These are phyloP conservation scores for Antitype chi DNA, from an alignment of 2,888 invertebrate genomes.

Conservation along the genomic window DNA sequence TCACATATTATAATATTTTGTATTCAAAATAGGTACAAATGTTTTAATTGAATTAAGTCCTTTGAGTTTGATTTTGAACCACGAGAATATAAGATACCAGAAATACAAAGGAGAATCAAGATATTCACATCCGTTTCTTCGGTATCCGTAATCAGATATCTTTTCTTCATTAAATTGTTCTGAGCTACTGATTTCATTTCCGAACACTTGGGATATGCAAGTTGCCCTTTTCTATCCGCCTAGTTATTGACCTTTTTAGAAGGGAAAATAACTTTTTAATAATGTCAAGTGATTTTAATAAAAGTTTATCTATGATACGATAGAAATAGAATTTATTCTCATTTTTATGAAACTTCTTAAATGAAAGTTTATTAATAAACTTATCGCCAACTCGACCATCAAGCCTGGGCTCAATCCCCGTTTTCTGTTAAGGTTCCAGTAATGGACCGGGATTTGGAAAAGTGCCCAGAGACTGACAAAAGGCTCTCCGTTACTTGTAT, in stretches of 20 bases:
- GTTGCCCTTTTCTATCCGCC: background rate
- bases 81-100: background rate
- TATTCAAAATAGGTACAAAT: background rate
- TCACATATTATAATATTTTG: too few relatives aligned
- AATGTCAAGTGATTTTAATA: conserved; percentile 19
- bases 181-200: conserved; percentile 7
- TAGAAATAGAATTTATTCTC: conserved; percentile 13
- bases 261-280: conserved; percentile 28
- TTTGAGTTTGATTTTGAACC: background rate
- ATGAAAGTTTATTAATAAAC: conserved; percentile 23
- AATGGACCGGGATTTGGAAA: conserved; percentile 17
- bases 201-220: conserved; percentile 12
- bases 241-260: conserved; percentile 23
- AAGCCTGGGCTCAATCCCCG: background rate
- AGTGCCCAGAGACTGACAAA: conserved; percentile 28
- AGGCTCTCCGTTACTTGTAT: conserved; percentile 10
- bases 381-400: background rate
- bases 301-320: background rate
- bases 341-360: conserved; percentile 12
- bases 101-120: background rate
- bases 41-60: background rate
- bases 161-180: conserved; percentile 14
- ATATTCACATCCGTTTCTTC: background rate
- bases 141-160: background rate
- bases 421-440: conserved; percentile 31